These are phyloP conservation scores for Pollenia labialis DNA, from an alignment of 2,888 invertebrate species.

Conservation along the genomic window DNA sequence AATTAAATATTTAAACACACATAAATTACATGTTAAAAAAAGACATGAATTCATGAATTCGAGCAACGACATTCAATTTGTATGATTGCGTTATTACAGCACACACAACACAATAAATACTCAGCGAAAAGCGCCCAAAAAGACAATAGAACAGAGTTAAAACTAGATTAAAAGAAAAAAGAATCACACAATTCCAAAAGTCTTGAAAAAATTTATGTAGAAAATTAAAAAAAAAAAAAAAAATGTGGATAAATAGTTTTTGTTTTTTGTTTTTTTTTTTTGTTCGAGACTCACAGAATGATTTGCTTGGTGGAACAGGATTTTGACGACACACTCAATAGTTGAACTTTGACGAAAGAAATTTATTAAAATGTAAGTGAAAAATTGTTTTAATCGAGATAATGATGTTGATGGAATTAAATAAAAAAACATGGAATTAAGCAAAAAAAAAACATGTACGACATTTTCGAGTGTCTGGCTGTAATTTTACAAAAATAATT, in stretches of 20 bases:
- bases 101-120: constrained; percentile 1
- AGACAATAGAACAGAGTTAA: constrained; percentile 36
- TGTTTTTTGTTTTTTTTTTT: not conserved
- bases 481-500: not conserved
- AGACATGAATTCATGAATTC: not conserved
- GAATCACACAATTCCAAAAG: not conserved
- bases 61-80: constrained; percentile 60
- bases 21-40: not conserved
- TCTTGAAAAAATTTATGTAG: constrained; percentile 1
- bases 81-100: constrained; percentile 61
- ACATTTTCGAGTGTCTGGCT: constrained; percentile 49
- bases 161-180: not conserved
- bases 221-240: constrained; percentile 27
- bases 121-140: not conserved
- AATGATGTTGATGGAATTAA: constrained; percentile 26
- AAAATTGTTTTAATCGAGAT: constrained; percentile 27
- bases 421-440: not conserved
- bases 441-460: not conserved
- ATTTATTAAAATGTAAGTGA: constrained; percentile 45
- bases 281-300: constrained; percentile 2
- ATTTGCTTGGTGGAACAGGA: constrained; percentile 20
- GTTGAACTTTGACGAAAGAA: constrained; percentile 55
- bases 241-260: constrained; percentile 34
- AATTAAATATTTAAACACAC: constrained; percentile 15
- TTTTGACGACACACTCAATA: constrained; percentile 38